Percentiles rank a stretch among this genome's conserved stretches.
phyloP scores from a whole-genome alignment of 2,113 vertebrate species.

The Hyperopisus bebe region DNA sequence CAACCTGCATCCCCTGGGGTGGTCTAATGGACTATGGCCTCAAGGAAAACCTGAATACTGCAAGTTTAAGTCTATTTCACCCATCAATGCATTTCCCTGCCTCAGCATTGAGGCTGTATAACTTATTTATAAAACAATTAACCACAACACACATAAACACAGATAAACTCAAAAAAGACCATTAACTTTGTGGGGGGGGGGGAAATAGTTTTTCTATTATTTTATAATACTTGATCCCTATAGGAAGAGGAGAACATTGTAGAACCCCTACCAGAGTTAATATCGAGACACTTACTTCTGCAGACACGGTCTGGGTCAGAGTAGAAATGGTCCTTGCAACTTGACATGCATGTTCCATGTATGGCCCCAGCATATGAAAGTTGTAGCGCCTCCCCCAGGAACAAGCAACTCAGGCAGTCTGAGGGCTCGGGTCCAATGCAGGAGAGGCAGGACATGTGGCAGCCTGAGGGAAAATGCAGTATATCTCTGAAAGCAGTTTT shows the following conservation, averaged over 20 bases:
- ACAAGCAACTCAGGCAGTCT: constrained; percentile 65
- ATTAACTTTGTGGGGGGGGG: background rate
- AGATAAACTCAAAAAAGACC: background rate
- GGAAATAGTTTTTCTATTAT: background rate
- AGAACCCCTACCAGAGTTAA: background rate
- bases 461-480: constrained; percentile 55
- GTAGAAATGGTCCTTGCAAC: constrained; percentile 62
- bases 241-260: background rate
- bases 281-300: constrained; percentile 60
- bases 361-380: constrained; percentile 29
- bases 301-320: constrained; percentile 61
- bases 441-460: constrained; percentile 71
- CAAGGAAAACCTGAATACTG: background rate
- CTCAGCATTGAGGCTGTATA: background rate
- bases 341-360: constrained; percentile 61
- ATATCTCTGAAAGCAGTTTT: background rate
- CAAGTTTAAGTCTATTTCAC: background rate
- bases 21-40: background rate
- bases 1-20: background rate
- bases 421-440: constrained; percentile 68
- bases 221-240: background rate
- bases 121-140: constrained; percentile 3
- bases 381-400: constrained; percentile 59
- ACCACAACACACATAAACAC: background rate
- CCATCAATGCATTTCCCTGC: background rate